These are phyloP conservation scores for Tragulus kanchil DNA, from an alignment of 2,113 vertebrate species.

Conservation along the genomic window DNA sequence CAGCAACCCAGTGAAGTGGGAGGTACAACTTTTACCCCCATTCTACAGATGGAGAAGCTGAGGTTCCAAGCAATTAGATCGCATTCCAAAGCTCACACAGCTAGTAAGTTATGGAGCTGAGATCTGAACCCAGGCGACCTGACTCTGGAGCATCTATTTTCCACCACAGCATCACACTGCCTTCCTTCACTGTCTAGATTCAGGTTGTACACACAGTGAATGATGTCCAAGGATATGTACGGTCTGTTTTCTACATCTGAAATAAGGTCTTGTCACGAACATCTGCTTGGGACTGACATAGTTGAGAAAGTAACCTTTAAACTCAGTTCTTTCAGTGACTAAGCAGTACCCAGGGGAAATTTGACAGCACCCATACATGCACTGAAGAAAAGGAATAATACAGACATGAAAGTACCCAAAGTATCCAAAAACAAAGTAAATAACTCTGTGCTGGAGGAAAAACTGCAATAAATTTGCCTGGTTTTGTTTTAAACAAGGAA, in stretches of 20 bases:
- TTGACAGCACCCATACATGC: background rate
- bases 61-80: background rate
- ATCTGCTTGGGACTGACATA: background rate
- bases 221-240: accelerated
- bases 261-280: accelerated
- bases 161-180: accelerated
- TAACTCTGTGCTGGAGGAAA: background rate
- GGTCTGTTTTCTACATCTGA: background rate
- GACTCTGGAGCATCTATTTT: background rate
- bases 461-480: background rate
- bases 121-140: background rate
- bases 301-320: background rate
- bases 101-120: background rate
- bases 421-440: background rate
- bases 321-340: background rate
- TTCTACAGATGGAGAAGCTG: background rate
- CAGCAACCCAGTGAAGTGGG: background rate
- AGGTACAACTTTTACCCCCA: background rate
- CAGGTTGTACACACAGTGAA: background rate
- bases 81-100: background rate
- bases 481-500: background rate
- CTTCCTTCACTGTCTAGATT: background rate
- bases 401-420: background rate
- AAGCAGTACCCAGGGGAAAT: background rate
- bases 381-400: background rate